Base-by-base conservation (phyloP, 2,113 vertebrate species). In the Cyanoramphus novaezelandiae region DNA sequence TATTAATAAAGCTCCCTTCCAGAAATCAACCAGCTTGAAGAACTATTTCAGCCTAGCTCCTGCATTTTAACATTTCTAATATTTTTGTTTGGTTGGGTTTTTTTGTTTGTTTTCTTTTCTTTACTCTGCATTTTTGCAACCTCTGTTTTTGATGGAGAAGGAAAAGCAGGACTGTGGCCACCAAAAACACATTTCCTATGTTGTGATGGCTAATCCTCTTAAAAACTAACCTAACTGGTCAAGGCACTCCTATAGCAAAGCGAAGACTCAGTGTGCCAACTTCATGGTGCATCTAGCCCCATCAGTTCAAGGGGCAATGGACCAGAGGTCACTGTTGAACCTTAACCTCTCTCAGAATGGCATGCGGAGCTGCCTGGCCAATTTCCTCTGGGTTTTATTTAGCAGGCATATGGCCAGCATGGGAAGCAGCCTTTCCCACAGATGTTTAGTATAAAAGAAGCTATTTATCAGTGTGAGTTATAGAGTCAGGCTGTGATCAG, bases 331-430 rank as follows among this genome's bases (percentile, higher is more conserved):
- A 83, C 72, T 50, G 88, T 67, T 93, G 93, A 96, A 88, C 85
- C 89, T 67, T 87, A 95, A 94, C 95, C 97, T 92, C 95, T 91
- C 63, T 63, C 88, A 92, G 95, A 97, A 84, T 63, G 25, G 92
- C 96, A 94, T 60, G 88, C 86, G 94, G 76, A 97, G 93, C 87
- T 46, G 87, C 95, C 91, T 92, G 90, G 64, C 53, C 88, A 95
- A 96, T 97, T 97, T 97, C 97, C 97, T 97, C 95, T 85, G 82
- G 52, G 94, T 91, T 97, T 97, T 97, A 93, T 95, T 97, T 94
- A 95, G 92, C 95, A 93, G 91, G 74, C 91, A 89, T 86, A 89
- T 88, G 91, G 95, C 96, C 95, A 94, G 95, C 93, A 87, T 90
- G 94, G 93, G 96, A 96, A 97, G 87, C 92, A 82, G 94, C 70